Percentiles rank a stretch among this genome's conserved stretches.
These are phyloP conservation scores for Carcharodon carcharias DNA, from an alignment of 2,797 vertebrate species.

Conservation along the genomic window DNA sequence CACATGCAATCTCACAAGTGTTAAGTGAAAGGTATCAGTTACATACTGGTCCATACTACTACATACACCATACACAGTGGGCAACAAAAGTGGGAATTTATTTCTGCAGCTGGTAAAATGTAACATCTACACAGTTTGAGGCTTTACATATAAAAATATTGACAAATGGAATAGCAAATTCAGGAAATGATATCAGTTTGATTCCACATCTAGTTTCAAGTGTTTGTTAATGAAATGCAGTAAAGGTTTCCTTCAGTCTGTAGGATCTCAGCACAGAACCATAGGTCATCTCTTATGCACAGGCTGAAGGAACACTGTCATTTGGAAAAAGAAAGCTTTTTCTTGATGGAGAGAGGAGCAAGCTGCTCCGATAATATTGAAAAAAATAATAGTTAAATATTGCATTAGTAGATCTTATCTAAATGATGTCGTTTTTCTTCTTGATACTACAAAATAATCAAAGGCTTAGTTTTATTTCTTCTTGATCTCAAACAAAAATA, in stretches of 20 bases:
- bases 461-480: not conserved
- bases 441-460: not conserved
- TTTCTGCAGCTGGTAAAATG: not conserved
- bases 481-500: not conserved
- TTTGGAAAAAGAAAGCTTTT: constrained; percentile 44
- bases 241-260: not conserved
- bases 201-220: not conserved
- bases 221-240: not conserved
- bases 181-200: not conserved
- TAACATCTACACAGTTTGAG: not conserved
- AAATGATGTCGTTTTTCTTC: not conserved
- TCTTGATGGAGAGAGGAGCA: constrained; percentile 24
- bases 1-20: constrained; percentile 36
- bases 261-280: not conserved
- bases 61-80: constrained; percentile 31
- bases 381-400: not conserved
- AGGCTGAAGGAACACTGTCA: constrained; percentile 56
- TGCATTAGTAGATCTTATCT: not conserved
- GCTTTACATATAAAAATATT: not conserved
- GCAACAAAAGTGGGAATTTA: constrained; percentile 3
- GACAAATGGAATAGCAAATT: not conserved
- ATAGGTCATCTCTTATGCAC: constrained; percentile 43
- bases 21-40: constrained; percentile 13
- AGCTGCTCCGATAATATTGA: not conserved
- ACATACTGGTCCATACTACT: constrained; percentile 8